Base-by-base conservation (phyloP, 2,113 vertebrate genomes). In the Sander lucioperca region DNA sequence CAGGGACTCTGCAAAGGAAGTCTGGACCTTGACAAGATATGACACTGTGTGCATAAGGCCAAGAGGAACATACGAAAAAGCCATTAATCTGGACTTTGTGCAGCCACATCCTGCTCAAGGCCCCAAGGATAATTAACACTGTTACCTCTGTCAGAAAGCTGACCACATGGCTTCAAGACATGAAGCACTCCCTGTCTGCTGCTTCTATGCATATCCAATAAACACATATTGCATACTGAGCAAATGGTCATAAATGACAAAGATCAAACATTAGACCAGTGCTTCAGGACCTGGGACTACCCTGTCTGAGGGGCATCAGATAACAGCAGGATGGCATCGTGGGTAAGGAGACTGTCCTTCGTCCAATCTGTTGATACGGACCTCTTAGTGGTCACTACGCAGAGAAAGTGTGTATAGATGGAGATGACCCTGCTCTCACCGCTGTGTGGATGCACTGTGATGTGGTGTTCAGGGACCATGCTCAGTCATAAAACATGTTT, bases 11-110 rank as follows among this genome's bases (percentile, higher is more conserved):
- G 78, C 81, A 77, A 62, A 92, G 85, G 91, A 87, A 89, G 89
- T 85, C 77, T 85, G 91, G 80, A 86, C 78, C 80, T 86, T 88
- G 90, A 93, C 90, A 80, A 90, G 84, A 80, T 91, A 82, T 80
- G 90, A 92, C 89, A 88, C 68, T 12, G 48, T 79, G 62, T 80
- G 71, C 73, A 71, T 56, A n/a, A 84, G 59, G 72, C 79, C 83
- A 92, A 54, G 68, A 79, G 48, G 63, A 86, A 59, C 88, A 92
- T 75, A 87, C 86, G 87, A 83, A 90, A 87, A 88, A 86, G 59
- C 73, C 75, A 86, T 90, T 89, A 86, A 90, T 83, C 16, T 89
- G 74, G 71, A 90, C 77, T 85, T 64, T 82, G 86, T 81, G 58
- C 67, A 77, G 83, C 59, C 73, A 86, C 70, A 88, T 90, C 88